A percentile compares a stretch with the other conserved stretches of the same genome.
phyloP scores from a whole-genome alignment of 2,888 invertebrate genomes.

The Suillia variegata region DNA sequence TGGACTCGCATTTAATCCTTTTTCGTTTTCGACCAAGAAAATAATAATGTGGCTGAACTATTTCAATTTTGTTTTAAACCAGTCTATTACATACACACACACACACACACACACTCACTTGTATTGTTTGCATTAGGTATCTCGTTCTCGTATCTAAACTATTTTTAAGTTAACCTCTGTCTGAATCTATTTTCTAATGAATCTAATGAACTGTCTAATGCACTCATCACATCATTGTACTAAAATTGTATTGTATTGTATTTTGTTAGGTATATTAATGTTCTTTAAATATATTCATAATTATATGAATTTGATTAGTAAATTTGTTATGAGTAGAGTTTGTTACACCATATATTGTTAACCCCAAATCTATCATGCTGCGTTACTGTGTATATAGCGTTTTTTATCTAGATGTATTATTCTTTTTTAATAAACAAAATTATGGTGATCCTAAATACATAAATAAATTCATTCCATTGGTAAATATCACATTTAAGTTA shows the following conservation, averaged over 20 bases:
- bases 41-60: too few relatives aligned
- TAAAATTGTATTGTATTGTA: slow-evolving; percentile 31
- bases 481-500: not conserved
- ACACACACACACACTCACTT: not conserved
- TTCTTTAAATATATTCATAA: slow-evolving; percentile 15
- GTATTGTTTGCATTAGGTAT: too few relatives aligned
- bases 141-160: not conserved
- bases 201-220: not conserved
- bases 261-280: slow-evolving; percentile 4
- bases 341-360: slow-evolving; percentile 47
- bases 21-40: too few relatives aligned
- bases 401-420: slow-evolving; percentile 51
- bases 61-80: too few relatives aligned
- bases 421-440: not conserved
- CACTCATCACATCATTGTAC: slow-evolving; percentile 23
- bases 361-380: slow-evolving; percentile 43
- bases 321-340: slow-evolving; percentile 43
- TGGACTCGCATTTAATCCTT: too few relatives aligned
- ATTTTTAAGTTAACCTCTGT: not conserved
- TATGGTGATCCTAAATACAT: not conserved
- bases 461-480: slow-evolving; percentile 1
- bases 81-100: too few relatives aligned
- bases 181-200: not conserved
- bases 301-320: slow-evolving; percentile 33
- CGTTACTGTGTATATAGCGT: slow-evolving; percentile 49